phyloP scores from a whole-genome alignment of 2,888 invertebrate species.

The Abrostola tripartita region DNA sequence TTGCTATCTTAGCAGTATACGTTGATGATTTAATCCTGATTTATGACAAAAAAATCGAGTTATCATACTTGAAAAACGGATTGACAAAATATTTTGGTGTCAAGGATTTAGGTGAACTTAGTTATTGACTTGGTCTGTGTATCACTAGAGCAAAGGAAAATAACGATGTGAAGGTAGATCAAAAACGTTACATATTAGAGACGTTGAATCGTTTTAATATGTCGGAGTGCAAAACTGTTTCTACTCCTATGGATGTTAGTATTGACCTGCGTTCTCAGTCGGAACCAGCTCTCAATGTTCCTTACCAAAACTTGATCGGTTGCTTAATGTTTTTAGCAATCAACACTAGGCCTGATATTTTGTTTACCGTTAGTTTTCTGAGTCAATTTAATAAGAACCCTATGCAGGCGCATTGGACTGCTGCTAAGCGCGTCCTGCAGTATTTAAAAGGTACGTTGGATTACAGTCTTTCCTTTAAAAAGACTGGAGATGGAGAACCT shows the following conservation, averaged over 20 bases:
- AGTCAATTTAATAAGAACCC: slow-evolving; percentile 47
- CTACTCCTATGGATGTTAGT: neutral
- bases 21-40: neutral
- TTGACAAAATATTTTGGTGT: neutral
- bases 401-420: slow-evolving; percentile 41
- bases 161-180: neutral
- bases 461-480: slow-evolving; percentile 24
- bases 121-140: neutral
- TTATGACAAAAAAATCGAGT: neutral
- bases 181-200: neutral
- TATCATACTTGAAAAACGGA: neutral
- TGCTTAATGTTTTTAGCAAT: slow-evolving; percentile 49
- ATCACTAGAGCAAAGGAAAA: neutral
- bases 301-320: slow-evolving; percentile 26
- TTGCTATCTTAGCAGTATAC: neutral
- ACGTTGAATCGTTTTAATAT: neutral
- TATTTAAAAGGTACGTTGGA: slow-evolving; percentile 42
- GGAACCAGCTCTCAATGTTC: neutral
- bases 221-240: neutral
- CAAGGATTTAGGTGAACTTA: neutral
- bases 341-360: slow-evolving; percentile 47
- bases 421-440: slow-evolving; percentile 18
- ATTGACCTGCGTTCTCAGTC: neutral
- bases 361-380: slow-evolving; percentile 37
- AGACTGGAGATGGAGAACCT: neutral